Conservation (phyloP, 2,888 invertebrate species). For the Caenorhabditis imperialis region DNA sequence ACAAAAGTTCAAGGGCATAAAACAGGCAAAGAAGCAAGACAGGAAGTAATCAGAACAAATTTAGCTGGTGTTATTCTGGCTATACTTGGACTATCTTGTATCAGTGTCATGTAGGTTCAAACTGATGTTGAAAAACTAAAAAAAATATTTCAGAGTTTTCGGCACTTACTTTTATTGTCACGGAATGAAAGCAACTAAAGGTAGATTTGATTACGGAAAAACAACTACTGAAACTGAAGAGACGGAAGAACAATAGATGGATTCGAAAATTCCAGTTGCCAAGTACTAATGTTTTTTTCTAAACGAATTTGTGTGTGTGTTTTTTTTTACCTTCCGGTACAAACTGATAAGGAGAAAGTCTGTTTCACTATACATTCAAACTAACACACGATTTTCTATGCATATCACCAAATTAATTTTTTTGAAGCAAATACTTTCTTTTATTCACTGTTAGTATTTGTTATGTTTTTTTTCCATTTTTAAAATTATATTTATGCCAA, state of each 20-base stretch:
- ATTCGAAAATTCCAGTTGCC: too few relatives aligned
- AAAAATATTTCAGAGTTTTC: conserved; percentile 52
- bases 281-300: too few relatives aligned
- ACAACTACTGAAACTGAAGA: conserved; percentile 24
- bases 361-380: too few relatives aligned
- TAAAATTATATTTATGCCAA: too few relatives aligned
- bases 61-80: conserved; percentile 40
- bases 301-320: too few relatives aligned
- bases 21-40: conserved; percentile 21
- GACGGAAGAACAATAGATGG: conserved; percentile 17
- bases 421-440: too few relatives aligned
- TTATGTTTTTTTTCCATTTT: too few relatives aligned
- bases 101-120: conserved; percentile 23
- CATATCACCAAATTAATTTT: too few relatives aligned
- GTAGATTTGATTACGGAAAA: conserved; percentile 67
- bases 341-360: too few relatives aligned
- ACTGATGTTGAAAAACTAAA: conserved; percentile 5
- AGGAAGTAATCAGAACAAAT: conserved; percentile 32
- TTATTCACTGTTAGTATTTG: too few relatives aligned
- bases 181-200: conserved; percentile 71
- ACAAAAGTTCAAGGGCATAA: neutral
- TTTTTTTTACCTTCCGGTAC: too few relatives aligned
- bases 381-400: too few relatives aligned
- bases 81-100: conserved; percentile 13
- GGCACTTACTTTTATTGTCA: conserved; percentile 73